A percentile compares a stretch with the other conserved stretches of the same genome.
phyloP scores from a whole-genome alignment of 1,140 invertebrate genomes.

The Mizuhopecten yessoensis region DNA sequence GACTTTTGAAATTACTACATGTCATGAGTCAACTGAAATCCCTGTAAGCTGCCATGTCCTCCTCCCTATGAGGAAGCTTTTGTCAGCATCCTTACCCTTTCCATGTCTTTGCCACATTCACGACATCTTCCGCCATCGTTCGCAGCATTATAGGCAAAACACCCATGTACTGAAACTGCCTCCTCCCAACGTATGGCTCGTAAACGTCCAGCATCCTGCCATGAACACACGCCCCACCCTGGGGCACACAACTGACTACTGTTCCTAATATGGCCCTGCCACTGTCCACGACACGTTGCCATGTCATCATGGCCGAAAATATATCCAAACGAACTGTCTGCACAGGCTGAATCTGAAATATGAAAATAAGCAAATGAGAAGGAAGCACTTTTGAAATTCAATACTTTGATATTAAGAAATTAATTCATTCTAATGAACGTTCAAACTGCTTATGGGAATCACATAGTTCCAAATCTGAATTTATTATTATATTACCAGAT shows the following conservation, averaged over 20 bases:
- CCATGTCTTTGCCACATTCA: conserved; percentile 72
- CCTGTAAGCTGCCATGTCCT: too few relatives aligned
- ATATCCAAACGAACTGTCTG: conserved; percentile 69
- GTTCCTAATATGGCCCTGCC: conserved; percentile 79
- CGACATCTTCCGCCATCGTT: conserved; percentile 79
- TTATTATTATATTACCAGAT: background rate
- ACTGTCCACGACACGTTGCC: conserved; percentile 76
- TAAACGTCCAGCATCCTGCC: conserved; percentile 70
- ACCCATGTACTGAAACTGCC: conserved; percentile 76
- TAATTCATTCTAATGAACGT: too few relatives aligned
- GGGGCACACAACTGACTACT: conserved; percentile 73
- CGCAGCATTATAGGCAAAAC: conserved; percentile 81
- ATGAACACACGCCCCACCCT: conserved; percentile 81
- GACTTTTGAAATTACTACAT: too few relatives aligned
- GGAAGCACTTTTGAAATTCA: too few relatives aligned
- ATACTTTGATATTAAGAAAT: too few relatives aligned
- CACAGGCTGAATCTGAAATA: conserved; percentile 72
- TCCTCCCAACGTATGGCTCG: conserved; percentile 77
- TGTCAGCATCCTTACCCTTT: conserved; percentile 71
- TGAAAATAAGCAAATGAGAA: too few relatives aligned
- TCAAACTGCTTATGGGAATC: too few relatives aligned
- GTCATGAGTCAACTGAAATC: too few relatives aligned
- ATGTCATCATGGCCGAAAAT: conserved; percentile 59
- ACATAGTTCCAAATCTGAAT: too few relatives aligned
- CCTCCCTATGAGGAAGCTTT: too few relatives aligned